Evolutionary conservation across 2,888 invertebrate species (phyloP).

Genomic region (Bellardia bayeri): DNA sequence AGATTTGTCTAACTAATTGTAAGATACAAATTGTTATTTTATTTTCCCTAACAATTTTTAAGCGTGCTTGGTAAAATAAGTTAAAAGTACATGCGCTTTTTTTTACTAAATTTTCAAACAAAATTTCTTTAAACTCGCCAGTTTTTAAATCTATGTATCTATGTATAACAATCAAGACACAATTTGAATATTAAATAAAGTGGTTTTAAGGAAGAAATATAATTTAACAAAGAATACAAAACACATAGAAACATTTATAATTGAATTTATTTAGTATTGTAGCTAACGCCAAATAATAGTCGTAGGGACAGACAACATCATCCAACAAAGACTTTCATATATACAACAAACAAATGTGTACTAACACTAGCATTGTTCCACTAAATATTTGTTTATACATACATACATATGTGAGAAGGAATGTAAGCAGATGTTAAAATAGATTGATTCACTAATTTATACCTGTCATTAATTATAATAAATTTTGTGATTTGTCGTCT

Average conservation of each 20-base stretch:
- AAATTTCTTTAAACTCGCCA: not conserved
- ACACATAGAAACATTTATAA: conserved; percentile 43
- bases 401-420: not conserved
- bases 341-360: not conserved
- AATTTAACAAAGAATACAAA: conserved; percentile 33
- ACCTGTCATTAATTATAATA: too few relatives aligned
- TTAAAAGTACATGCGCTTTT: not conserved
- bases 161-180: conserved; percentile 6
- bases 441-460: too few relatives aligned
- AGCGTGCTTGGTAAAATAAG: conserved; percentile 2
- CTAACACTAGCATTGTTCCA: not conserved
- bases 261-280: conserved; percentile 25
- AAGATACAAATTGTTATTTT: not conserved
- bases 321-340: conserved; percentile 57
- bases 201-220: not conserved
- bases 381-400: not conserved
- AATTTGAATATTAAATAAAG: conserved; percentile 38
- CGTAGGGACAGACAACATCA: conserved; percentile 24
- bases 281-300: conserved; percentile 27
- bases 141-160: not conserved
- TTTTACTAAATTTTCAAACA: not conserved
- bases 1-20: not conserved
- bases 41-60: conserved; percentile 9
- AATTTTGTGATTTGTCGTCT: too few relatives aligned
- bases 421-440: too few relatives aligned